Conservation (phyloP, 2,113 vertebrate genomes). For the Embiotoca jacksoni region DNA sequence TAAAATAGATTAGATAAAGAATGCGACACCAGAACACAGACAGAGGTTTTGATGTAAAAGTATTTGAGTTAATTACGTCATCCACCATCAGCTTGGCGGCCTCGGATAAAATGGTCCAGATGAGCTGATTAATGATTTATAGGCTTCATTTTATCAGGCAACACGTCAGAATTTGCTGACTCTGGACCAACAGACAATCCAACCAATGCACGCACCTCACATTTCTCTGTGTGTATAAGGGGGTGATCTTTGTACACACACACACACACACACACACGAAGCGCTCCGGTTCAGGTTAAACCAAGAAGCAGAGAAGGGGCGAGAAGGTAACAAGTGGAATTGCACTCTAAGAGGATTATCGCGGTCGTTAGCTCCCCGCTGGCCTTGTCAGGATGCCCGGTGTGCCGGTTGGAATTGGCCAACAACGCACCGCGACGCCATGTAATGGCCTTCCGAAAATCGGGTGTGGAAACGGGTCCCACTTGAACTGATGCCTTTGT, state of each 20-base stretch:
- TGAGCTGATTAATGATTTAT: constrained; percentile 10
- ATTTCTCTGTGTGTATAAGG: not conserved
- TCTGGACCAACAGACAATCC: not conserved
- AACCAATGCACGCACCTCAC: not conserved
- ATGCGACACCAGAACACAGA: too few relatives aligned
- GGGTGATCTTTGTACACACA: constrained; percentile 20
- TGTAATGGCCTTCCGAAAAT: not conserved
- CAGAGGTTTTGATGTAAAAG: too few relatives aligned
- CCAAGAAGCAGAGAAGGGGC: constrained; percentile 27
- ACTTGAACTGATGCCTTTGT: not conserved
- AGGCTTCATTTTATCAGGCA: not conserved
- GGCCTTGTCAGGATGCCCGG: constrained; percentile 22
- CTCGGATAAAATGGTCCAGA: not conserved
- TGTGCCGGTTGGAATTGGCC: constrained; percentile 14
- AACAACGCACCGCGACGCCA: not conserved
- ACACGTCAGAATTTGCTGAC: not conserved
- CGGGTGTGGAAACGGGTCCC: not conserved
- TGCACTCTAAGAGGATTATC: constrained; percentile 82
- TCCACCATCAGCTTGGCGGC: too few relatives aligned
- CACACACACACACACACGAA: not conserved
- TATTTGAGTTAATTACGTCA: too few relatives aligned
- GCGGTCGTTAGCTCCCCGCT: constrained; percentile 35
- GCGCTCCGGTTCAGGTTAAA: constrained; percentile 24
- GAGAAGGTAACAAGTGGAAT: constrained; percentile 67
- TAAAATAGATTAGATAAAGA: too few relatives aligned